Evolutionary conservation across 2,797 vertebrate species (phyloP).

Genomic region (Synaphobranchus kaupii): DNA sequence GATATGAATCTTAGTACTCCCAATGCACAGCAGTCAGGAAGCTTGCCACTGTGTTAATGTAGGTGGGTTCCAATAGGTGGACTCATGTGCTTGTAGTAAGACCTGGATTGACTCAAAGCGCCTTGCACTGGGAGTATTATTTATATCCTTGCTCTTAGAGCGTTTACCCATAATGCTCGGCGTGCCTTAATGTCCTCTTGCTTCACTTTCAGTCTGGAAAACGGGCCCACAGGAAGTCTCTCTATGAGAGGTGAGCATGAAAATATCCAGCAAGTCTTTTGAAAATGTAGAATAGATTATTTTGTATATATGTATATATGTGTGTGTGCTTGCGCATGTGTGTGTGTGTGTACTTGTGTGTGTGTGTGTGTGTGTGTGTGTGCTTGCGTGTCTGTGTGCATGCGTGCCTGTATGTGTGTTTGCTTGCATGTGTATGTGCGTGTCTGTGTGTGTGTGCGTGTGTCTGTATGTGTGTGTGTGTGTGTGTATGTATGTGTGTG

Average conservation of each 20-base stretch:
- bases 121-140: too few species aligned
- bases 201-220: conserved; percentile 73
- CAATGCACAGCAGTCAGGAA: too few species aligned
- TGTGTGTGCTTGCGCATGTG: background rate
- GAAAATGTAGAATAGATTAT: background rate
- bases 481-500: background rate
- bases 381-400: too few species aligned
- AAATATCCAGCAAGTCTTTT: background rate
- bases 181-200: background rate
- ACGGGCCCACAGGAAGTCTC: conserved; percentile 82
- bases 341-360: conserved; percentile 12
- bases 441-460: background rate
- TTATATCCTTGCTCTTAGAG: background rate
- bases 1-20: too few species aligned
- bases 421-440: background rate
- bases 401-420: background rate
- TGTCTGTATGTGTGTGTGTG: background rate
- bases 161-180: background rate
- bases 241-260: conserved; percentile 85
- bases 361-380: conserved; percentile 4
- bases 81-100: background rate
- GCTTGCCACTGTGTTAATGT: too few species aligned
- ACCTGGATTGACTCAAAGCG: background rate
- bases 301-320: background rate
- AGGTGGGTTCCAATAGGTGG: too few species aligned